Evolutionary conservation across 23 tunicate species (phyloP).

Genomic region (Botrylloides violaceus): DNA sequence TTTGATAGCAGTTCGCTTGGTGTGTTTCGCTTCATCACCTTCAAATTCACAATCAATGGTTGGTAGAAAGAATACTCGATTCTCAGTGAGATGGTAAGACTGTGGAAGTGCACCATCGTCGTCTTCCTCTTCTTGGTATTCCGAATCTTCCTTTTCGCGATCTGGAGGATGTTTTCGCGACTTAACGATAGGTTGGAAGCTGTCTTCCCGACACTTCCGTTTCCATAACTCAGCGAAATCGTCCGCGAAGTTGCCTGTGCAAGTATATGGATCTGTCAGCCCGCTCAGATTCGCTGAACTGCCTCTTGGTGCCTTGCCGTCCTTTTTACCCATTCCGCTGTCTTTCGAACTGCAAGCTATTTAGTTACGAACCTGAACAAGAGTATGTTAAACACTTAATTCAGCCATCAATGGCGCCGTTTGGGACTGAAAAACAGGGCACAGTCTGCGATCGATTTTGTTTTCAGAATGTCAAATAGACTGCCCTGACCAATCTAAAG

Average conservation of each 20-base stretch:
- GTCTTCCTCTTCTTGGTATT: slow-evolving; percentile 13
- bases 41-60: slow-evolving; percentile 67
- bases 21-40: slow-evolving; percentile 71
- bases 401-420: too few species aligned
- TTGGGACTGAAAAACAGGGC: too few species aligned
- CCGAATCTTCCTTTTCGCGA: not conserved
- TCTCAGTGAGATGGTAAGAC: slow-evolving; percentile 32
- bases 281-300: not conserved
- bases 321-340: not conserved
- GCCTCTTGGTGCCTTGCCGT: not conserved
- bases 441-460: too few species aligned
- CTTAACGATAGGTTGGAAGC: slow-evolving; percentile 32
- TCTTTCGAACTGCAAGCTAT: too few species aligned
- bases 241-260: slow-evolving; percentile 82
- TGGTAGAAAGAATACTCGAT: slow-evolving; percentile 30
- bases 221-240: slow-evolving; percentile 74
- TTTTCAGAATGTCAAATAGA: too few species aligned
- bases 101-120: slow-evolving; percentile 15
- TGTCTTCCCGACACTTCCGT: slow-evolving; percentile 40
- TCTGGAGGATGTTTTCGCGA: slow-evolving; percentile 32
- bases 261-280: slow-evolving; percentile 61
- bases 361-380: too few species aligned
- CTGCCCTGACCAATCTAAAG: too few species aligned
- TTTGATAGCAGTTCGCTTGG: slow-evolving; percentile 46
- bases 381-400: too few species aligned